Evolutionary conservation across 2,797 vertebrate genomes (phyloP).

Genomic region (Ctenochaetus hawaiiensis): DNA sequence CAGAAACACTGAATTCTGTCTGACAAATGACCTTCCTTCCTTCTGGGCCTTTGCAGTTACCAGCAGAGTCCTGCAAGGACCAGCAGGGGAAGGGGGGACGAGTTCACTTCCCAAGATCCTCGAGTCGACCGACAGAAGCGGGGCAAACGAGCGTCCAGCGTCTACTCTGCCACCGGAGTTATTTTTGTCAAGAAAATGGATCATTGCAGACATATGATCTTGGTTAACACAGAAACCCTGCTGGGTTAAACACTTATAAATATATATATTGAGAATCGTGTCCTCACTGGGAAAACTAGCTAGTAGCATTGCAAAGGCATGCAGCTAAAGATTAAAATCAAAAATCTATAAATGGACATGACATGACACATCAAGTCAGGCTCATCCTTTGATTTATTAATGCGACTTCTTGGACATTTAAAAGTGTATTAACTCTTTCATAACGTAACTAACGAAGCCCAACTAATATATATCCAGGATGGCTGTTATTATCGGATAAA

Average conservation of each 20-base stretch:
- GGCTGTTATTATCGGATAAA: too few relatives aligned
- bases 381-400: too few relatives aligned
- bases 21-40: constrained; percentile 68
- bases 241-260: not conserved
- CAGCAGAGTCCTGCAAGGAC: constrained; percentile 25
- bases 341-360: not conserved
- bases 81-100: constrained; percentile 16
- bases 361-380: not conserved
- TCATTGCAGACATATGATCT: constrained; percentile 31
- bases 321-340: not conserved
- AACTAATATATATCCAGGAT: too few relatives aligned
- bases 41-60: constrained; percentile 36
- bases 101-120: constrained; percentile 55
- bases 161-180: constrained; percentile 31
- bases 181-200: constrained; percentile 46
- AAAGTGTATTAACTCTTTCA: too few relatives aligned
- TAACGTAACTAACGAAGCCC: too few relatives aligned
- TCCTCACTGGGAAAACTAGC: not conserved
- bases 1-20: constrained; percentile 64
- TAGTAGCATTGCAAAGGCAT: not conserved
- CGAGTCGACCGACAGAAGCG: constrained; percentile 24
- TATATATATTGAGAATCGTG: not conserved
- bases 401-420: too few relatives aligned
- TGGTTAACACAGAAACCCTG: not conserved
- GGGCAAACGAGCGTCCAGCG: constrained; percentile 11